These are phyloP conservation scores for Ptilonorhynchus violaceus DNA, from an alignment of 2,113 vertebrate species.

Conservation along the genomic window DNA sequence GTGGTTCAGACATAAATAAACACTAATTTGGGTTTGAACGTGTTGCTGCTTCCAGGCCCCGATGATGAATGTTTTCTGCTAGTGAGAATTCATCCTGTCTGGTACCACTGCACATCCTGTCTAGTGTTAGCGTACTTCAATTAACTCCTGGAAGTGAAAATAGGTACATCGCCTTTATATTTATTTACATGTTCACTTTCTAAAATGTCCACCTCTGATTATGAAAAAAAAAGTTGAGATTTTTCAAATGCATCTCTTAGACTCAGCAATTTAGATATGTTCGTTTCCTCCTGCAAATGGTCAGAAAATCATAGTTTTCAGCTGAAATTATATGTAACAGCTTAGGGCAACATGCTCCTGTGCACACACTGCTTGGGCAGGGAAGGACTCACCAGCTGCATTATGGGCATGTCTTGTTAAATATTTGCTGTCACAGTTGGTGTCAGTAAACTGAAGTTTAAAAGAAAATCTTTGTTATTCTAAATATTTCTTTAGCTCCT, in stretches of 20 bases:
- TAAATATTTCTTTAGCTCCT: background rate
- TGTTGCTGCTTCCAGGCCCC: background rate
- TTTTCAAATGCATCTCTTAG: background rate
- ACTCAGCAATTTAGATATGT: background rate
- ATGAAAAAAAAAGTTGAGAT: background rate
- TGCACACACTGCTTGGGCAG: background rate
- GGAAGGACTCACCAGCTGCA: background rate
- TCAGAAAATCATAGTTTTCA: background rate
- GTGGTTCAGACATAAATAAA: background rate
- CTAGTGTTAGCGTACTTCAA: background rate
- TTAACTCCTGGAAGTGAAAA: background rate
- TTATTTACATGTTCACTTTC: background rate
- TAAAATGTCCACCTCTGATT: background rate
- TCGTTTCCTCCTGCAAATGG: background rate
- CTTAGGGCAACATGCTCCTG: background rate
- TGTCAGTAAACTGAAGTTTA: background rate
- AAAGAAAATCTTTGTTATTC: background rate
- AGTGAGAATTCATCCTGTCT: background rate
- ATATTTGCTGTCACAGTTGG: background rate
- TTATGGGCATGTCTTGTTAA: background rate
- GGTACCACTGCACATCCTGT: background rate
- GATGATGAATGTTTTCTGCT: background rate
- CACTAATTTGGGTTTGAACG: background rate
- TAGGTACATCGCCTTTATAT: background rate
- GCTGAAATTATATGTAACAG: background rate